Evolutionary conservation across 2,113 vertebrate genomes (phyloP).

Genomic region (Eupsittula cactorum): DNA sequence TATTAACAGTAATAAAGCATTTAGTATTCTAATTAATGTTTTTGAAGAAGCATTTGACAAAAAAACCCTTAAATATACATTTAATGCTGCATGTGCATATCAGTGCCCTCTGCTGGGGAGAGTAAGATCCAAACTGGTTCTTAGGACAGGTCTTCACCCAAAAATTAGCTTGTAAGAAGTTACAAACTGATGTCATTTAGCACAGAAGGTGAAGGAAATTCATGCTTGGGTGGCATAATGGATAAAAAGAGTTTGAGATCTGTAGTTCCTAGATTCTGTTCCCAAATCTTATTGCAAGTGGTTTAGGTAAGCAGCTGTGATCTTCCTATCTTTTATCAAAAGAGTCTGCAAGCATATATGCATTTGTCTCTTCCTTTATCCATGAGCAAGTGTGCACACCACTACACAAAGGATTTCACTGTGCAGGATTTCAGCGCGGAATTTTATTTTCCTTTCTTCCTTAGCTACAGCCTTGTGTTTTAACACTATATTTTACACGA

Average conservation of each 20-base stretch:
- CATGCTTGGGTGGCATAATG: neutral
- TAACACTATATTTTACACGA: neutral
- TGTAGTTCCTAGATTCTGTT: neutral
- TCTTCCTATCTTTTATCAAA: neutral
- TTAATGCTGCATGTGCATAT: neutral
- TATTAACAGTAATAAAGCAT: neutral
- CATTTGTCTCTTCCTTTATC: neutral
- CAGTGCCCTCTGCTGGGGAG: slow-evolving; percentile 55
- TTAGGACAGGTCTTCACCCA: neutral
- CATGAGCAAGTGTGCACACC: neutral
- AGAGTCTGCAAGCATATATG: neutral
- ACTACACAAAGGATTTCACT: neutral
- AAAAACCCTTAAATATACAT: accelerated
- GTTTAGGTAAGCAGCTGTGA: neutral
- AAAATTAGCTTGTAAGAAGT: neutral
- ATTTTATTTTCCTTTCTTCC: neutral
- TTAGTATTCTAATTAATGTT: neutral
- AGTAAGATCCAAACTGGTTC: neutral
- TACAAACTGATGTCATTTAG: neutral
- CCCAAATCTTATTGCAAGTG: neutral
- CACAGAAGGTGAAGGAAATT: neutral
- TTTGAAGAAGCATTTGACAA: neutral
- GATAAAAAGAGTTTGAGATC: neutral
- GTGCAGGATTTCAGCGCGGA: neutral
- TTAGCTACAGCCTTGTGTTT: neutral